Evolutionary conservation across 2,888 invertebrate species (phyloP), one percentile per base, ranked within the genome.

Genomic region (Anodontia alba): DNA sequence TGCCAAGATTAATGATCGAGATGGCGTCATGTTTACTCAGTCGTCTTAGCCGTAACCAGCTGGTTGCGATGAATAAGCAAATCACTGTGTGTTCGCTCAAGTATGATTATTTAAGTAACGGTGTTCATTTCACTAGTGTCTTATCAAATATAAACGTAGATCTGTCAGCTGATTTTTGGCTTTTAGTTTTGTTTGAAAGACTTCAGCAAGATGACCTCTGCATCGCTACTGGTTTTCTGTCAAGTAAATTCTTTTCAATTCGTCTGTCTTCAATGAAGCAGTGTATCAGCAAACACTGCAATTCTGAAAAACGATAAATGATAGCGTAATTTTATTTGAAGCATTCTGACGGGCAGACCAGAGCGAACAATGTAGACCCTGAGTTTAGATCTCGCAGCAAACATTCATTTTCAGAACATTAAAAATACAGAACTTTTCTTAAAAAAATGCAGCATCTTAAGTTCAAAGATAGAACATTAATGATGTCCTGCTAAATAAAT

Each of bases 1-100:
- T 57, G 57, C 57, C 57, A 57, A 57, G 57, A 57, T 57, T 57
- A 57, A 57, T 57, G 57, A 29, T 57, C 57, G 57, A 57, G 57
- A 57, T 57, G 57, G 57, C 57, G 57, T 57, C 57, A 57, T 57
- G 57, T 57, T 57, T 57, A 57, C 57, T 57, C 57, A 57, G 29
- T 29, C 57, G 57, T 57, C 29, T 57, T 57, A 57, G 29, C 29
- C 29, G 29, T 57, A 29, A 57, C 57, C 57, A 57, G 57, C 57
- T 57, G 57, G 57, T 57, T 57, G 29, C 57, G 29, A 57, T 57
- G 57, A 57, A 57, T 57, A 57, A 57, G 57, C 57, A 29, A 57
- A 57, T 57, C 57, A 26, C 57, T 57, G 57, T 57, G 57, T 57
- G 57, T 57, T 57, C 29, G 29, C 20, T 57, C 15, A 29, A 17